Base-by-base conservation (phyloP, 2,888 invertebrate species). In the Acanthosepion esculentum region DNA sequence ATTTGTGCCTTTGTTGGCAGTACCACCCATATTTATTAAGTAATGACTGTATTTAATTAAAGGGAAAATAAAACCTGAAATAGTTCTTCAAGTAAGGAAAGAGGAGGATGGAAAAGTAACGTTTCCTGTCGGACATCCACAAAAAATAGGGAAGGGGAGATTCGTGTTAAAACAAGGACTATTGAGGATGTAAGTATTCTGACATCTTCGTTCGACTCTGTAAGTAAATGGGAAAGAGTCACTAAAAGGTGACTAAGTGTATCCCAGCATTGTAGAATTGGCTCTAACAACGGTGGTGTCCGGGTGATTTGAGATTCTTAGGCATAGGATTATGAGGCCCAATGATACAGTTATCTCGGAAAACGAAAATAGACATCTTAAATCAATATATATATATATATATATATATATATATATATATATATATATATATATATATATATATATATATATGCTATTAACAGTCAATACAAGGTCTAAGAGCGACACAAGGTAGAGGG, bases 11-110 rank as follows among this genome's bases (percentile, higher is more conserved):
- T 78, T 33, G n/a, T 78, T 33, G 78, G 78, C 78, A 33, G 78
- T 33, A n/a, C 78, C 78, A 78, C 78, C 78, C 78, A 78, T 78
- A 78, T 78, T 78, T 78, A 78, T 78, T 78, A 78, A 78, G 78
- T 78, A 78, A 78, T 78, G n/a, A 78, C 33, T 78, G 78, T 18
- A 33, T 78, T 78, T 78, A 78, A 78, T 78, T 78, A 78, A 78
- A 78, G 78, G 78, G n/a, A 78, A 78, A 78, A 78, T 78, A 78
- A 78, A 78, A 78, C n/a, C 15, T 33, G 78, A 33, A 59, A 59
- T 59, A 59, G 23, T 59, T 59, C 59, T 59, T 59, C 59, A 59
- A 26, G 59, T 1, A 59, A 59, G 59, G 59, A 59, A 78, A 78
- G 15, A 12, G 33, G 78, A 78, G 78, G 18, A 78, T 33, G 78